phyloP scores from a whole-genome alignment of 35 echinoderm and acorn worm species.

The Strongylocentrotus purpuratus region DNA sequence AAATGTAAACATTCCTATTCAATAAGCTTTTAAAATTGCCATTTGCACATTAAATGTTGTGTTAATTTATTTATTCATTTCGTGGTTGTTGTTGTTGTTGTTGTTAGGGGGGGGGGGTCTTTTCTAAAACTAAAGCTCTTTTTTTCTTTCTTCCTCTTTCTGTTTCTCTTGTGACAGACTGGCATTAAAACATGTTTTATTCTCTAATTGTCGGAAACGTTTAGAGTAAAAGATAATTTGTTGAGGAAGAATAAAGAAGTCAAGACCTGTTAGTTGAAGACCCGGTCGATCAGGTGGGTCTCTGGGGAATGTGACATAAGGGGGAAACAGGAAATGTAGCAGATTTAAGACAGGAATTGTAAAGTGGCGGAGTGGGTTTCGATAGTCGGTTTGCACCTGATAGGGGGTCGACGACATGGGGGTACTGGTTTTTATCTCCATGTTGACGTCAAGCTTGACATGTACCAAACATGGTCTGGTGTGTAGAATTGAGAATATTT shows the following conservation, averaged over 20 bases:
- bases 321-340: constrained; percentile 15
- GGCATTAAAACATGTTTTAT: not conserved
- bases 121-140: no score
- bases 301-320: not conserved
- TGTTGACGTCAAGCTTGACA: not conserved
- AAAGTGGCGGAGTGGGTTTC: not conserved
- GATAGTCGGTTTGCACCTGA: not conserved
- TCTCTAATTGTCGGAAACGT: not conserved
- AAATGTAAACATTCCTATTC: no score
- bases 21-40: no score
- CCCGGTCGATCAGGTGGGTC: not conserved
- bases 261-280: not conserved
- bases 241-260: not conserved
- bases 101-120: no score
- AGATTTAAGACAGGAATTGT: constrained; percentile 12
- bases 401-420: not conserved
- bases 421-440: not conserved
- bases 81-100: no score
- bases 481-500: no score
- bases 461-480: no score
- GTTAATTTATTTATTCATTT: no score
- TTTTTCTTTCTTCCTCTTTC: no score
- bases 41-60: no score
- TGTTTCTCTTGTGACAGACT: not conserved
- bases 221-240: not conserved